Conservation (phyloP, 2,797 vertebrate genomes). For the Gymnoscopelus braueri region DNA sequence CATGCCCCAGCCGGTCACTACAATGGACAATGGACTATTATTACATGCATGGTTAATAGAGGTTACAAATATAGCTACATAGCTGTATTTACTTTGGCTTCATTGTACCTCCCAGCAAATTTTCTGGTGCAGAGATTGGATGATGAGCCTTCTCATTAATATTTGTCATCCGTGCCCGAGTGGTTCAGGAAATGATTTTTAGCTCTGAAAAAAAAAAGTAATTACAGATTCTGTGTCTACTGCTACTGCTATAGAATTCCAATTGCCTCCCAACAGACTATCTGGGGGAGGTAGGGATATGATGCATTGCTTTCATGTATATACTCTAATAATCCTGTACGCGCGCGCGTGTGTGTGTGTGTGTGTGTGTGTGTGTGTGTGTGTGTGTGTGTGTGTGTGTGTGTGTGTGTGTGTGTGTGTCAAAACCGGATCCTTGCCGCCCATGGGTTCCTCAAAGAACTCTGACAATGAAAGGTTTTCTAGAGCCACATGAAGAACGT, state of each 20-base stretch:
- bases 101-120: background rate
- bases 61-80: background rate
- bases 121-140: constrained; percentile 31
- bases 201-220: constrained; percentile 37
- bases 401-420: too few species aligned
- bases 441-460: too few species aligned
- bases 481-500: too few species aligned
- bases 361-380: background rate
- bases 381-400: background rate
- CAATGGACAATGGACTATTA: background rate
- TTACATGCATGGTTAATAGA: background rate
- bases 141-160: constrained; percentile 35
- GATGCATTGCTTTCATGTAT: constrained; percentile 15
- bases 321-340: constrained; percentile 1
- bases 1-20: background rate
- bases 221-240: constrained; percentile 40
- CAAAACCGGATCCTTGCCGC: too few species aligned
- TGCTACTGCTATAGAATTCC: constrained; percentile 24
- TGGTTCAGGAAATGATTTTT: constrained; percentile 43
- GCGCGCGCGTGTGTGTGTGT: background rate
- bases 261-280: constrained; percentile 5
- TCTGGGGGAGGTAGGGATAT: background rate
- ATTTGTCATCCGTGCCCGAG: constrained; percentile 35
- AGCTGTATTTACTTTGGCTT: background rate
- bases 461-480: too few species aligned